Conservation (phyloP, 37 sponge, comb jelly and placozoan species). For the Beroe ovata region DNA sequence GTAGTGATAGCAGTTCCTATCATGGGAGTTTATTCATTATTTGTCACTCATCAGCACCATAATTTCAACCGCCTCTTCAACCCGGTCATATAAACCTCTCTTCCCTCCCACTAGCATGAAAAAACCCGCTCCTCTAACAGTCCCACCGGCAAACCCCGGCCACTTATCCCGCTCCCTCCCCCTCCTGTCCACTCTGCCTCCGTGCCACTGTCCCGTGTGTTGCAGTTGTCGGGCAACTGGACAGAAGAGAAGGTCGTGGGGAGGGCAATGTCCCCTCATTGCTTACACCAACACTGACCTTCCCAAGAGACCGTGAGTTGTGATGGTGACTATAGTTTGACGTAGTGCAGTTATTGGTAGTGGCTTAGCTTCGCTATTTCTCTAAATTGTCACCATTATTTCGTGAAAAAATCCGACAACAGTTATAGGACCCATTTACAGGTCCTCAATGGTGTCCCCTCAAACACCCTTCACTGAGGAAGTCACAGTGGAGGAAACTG, state of each 20-base stretch:
- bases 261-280: not conserved
- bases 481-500: no score
- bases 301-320: not conserved
- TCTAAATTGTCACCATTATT: no score
- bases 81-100: no score
- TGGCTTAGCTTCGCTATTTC: no score
- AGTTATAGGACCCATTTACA: not conserved
- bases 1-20: no score
- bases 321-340: no score
- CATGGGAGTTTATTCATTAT: no score
- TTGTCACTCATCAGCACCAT: not conserved
- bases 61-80: not conserved
- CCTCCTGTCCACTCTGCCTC: not conserved
- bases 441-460: slow-evolving; percentile 4
- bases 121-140: not conserved
- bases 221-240: slow-evolving; percentile 16
- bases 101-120: not conserved
- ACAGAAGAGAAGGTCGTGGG: not conserved
- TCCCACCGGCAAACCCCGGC: not conserved
- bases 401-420: no score
- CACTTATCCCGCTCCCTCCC: slow-evolving; percentile 46
- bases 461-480: not conserved
- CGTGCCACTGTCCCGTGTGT: slow-evolving; percentile 64
- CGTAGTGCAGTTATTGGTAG: no score
- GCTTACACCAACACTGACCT: not conserved